Base-by-base conservation (phyloP, 2,113 vertebrate species). In the Brachionichthys hirsutus region DNA sequence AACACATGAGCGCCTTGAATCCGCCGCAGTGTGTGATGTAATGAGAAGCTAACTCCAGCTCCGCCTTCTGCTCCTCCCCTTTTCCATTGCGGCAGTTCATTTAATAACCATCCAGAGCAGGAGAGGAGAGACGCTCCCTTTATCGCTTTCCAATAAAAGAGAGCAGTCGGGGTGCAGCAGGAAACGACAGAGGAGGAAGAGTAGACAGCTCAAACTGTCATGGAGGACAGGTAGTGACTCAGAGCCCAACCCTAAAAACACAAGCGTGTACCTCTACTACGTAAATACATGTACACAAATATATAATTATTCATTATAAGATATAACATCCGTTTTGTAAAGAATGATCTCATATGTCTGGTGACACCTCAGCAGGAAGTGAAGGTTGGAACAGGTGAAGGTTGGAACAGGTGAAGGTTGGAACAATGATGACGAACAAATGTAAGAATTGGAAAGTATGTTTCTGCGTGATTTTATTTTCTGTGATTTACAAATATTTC, bases 131-230 rank as follows among this genome's bases (percentile, higher is more conserved):
- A 42, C 12, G 41, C 62, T 64, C 12, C 49, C 17, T 69, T 78
- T 75, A 82, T 64, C 42, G 75, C 67, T 65, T 57, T 60, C 63
- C 78, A 58, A 66, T 76, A 78, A 80, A 47, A 78, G 58, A 49
- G 54, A 48, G 73, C 73, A 52, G 62, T 68, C 30, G 57, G 18
- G 65, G 61, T 22, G 73, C 61, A 70, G 61, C 46, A 71, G 52
- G 57, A 71, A 65, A 20, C 17, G 55, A 47, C 41, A 3, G 52
- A 53, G 55, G 64, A 67, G 44, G 12, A 73, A 56, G 67, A 50
- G 48, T 6, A 4, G 24, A 30, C 24, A 8, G 64, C 87, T 90
- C 85, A 81, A 90, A 83, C 75, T 67, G 78, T 82, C 87, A 82
- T 52, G 62, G 81, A 68, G 79, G 76, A 79, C 16, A n/a, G 64